Percentiles rank a stretch among this genome's conserved stretches.
These are phyloP conservation scores for Myrmecophaga tridactyla DNA, from an alignment of 2,113 vertebrate species.

Conservation along the genomic window DNA sequence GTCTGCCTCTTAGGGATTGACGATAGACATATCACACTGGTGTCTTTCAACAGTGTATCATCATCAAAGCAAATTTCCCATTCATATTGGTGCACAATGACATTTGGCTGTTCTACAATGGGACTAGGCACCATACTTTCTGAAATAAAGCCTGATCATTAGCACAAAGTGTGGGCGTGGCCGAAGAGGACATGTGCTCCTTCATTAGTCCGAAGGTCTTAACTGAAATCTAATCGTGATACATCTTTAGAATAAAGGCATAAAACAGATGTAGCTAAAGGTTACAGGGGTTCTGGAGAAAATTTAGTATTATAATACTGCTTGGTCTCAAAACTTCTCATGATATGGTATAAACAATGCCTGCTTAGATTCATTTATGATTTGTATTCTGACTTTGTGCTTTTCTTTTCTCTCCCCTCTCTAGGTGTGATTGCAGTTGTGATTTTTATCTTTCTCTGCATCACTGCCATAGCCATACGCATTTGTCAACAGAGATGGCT, in stretches of 20 bases:
- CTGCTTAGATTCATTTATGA: background rate
- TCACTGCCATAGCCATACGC: constrained; percentile 81
- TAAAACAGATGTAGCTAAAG: background rate
- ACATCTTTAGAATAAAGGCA: background rate
- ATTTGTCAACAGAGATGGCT: constrained; percentile 87
- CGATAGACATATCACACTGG: background rate
- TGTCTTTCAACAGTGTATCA: background rate
- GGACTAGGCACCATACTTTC: background rate
- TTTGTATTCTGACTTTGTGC: background rate
- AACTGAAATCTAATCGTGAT: background rate
- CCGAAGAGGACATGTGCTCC: background rate
- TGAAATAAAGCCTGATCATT: background rate
- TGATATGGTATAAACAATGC: background rate
- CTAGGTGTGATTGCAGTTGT: constrained; percentile 90
- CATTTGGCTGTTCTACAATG: background rate
- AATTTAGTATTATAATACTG: background rate
- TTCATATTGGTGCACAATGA: background rate
- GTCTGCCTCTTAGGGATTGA: background rate
- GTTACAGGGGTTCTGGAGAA: background rate
- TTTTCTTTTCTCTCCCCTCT: constrained; percentile 42
- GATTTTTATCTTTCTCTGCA: constrained; percentile 88
- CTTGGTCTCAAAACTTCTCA: background rate
- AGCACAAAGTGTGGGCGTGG: background rate
- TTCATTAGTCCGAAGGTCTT: background rate
- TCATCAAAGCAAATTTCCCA: background rate